Percentiles rank a stretch among this genome's conserved stretches.
phyloP scores from a whole-genome alignment of 2,888 invertebrate genomes.

The Melieria crassipennis region DNA sequence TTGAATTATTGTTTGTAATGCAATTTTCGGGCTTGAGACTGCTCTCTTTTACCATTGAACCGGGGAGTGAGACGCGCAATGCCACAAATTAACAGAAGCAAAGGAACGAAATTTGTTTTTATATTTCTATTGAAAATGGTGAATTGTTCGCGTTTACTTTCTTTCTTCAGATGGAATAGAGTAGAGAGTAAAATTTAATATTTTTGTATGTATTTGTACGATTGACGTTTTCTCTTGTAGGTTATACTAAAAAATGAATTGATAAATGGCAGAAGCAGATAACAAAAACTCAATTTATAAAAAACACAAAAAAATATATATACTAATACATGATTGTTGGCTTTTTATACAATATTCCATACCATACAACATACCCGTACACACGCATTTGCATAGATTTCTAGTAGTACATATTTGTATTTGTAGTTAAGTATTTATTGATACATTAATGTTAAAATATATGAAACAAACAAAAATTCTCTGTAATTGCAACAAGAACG shows the following conservation, averaged over 20 bases:
- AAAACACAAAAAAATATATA: slow-evolving; percentile 12
- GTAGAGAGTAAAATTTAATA: slow-evolving; percentile 15
- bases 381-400: slow-evolving; percentile 19
- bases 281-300: not conserved
- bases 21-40: too few species aligned
- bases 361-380: slow-evolving; percentile 2
- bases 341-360: slow-evolving; percentile 5
- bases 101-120: slow-evolving; percentile 16
- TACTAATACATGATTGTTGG: slow-evolving; percentile 30
- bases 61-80: not conserved
- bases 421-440: slow-evolving; percentile 6
- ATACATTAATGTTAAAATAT: not conserved
- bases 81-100: not conserved
- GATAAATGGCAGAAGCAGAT: too few species aligned
- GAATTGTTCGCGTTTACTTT: not conserved
- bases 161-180: not conserved
- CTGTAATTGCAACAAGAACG: too few species aligned
- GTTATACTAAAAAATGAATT: not conserved
- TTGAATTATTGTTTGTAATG: too few species aligned
- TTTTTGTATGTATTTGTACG: slow-evolving; percentile 33
- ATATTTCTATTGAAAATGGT: not conserved
- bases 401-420: slow-evolving; percentile 21
- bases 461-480: too few species aligned
- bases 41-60: slow-evolving; percentile 38
- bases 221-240: slow-evolving; percentile 32